phyloP scores from a whole-genome alignment of 2,113 vertebrate species.

The Sorex araneus region DNA sequence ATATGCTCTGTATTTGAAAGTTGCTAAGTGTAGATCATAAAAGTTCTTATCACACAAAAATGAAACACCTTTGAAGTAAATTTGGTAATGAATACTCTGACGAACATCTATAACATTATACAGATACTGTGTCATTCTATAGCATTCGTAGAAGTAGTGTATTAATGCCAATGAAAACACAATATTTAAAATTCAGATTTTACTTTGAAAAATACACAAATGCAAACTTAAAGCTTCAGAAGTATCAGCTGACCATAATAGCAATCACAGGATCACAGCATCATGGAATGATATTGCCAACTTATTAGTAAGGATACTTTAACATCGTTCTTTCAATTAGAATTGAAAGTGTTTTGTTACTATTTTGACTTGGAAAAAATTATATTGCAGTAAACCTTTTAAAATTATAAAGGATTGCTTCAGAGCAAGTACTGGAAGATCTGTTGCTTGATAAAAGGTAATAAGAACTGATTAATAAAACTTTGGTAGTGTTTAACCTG shows the following conservation, averaged over 20 bases:
- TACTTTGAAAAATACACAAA: neutral
- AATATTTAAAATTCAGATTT: constrained; percentile 22
- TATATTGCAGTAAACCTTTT: constrained; percentile 26
- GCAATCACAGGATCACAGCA: neutral
- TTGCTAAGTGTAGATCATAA: neutral
- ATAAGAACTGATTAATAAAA: neutral
- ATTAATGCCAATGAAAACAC: neutral
- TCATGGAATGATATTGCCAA: neutral
- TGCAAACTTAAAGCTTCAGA: neutral
- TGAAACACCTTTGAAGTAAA: neutral
- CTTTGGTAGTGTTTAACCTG: neutral
- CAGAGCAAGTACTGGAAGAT: constrained; percentile 28
- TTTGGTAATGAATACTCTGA: neutral
- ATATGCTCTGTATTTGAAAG: neutral
- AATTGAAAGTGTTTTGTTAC: constrained; percentile 23
- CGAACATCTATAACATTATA: neutral
- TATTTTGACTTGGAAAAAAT: constrained; percentile 54
- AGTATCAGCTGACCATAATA: neutral
- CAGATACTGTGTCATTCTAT: neutral
- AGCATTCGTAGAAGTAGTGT: neutral
- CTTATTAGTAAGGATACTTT: neutral
- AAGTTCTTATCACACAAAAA: constrained; percentile 5
- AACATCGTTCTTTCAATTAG: constrained; percentile 21
- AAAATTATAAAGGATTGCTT: neutral
- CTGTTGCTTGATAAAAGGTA: neutral